phyloP scores from a whole-genome alignment of 2,113 vertebrate genomes.

The Chunga burmeisteri region DNA sequence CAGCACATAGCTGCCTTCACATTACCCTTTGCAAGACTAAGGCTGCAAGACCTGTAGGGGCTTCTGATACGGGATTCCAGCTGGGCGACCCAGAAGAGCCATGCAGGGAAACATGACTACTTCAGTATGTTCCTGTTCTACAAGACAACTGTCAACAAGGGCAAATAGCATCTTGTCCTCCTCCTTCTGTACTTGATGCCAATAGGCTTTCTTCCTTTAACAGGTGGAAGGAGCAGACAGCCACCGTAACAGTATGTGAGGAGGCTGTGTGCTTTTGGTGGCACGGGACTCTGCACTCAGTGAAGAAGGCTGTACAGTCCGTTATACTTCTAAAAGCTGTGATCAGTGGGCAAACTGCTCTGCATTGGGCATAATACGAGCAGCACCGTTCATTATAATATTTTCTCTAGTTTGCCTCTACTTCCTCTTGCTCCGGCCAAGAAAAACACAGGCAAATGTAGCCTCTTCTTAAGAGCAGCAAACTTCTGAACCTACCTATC shows the following conservation, averaged over 20 bases:
- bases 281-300: background rate
- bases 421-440: background rate
- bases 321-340: background rate
- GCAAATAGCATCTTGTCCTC: background rate
- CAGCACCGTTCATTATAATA: background rate
- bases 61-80: background rate
- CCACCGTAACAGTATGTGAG: background rate
- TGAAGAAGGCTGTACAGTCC: background rate
- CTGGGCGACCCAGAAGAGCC: fast-evolving
- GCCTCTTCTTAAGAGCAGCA: background rate
- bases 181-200: background rate
- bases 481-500: background rate
- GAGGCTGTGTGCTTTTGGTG: background rate
- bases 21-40: background rate
- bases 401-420: background rate
- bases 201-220: background rate
- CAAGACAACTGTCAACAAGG: background rate
- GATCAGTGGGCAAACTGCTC: background rate
- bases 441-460: background rate
- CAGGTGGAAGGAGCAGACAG: background rate
- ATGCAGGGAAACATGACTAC: fast-evolving
- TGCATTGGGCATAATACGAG: background rate
- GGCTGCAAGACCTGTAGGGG: background rate
- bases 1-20: background rate
- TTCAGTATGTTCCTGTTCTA: background rate